A percentile compares a stretch with the other conserved stretches of the same genome.
Conservation (phyloP, 2,797 vertebrate genomes). For the Microctenopoma steveboyesi region DNA sequence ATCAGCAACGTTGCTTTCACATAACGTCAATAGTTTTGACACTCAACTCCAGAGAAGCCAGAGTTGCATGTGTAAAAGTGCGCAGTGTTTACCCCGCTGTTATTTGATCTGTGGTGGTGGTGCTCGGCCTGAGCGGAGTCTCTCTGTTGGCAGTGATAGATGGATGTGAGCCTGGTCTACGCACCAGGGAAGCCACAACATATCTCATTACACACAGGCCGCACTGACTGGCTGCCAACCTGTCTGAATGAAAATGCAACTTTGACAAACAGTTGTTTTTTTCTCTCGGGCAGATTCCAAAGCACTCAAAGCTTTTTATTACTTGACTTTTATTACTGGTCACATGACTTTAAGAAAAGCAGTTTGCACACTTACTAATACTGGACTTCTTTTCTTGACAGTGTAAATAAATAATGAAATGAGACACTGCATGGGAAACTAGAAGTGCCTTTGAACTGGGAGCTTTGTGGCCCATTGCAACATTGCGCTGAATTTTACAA, state of each 20-base stretch:
- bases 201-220: constrained; percentile 73
- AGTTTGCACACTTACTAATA: neutral
- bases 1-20: constrained; percentile 24
- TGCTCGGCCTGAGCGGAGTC: constrained; percentile 17
- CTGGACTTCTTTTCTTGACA: neutral
- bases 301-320: constrained; percentile 61
- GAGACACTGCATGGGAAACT: neutral
- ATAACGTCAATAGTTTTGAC: constrained; percentile 31
- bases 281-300: constrained; percentile 46
- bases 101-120: constrained; percentile 44
- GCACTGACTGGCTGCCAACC: constrained; percentile 70
- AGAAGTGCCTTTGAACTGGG: neutral
- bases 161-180: constrained; percentile 46
- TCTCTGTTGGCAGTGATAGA: constrained; percentile 40
- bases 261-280: constrained; percentile 54
- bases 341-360: constrained; percentile 20
- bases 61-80: constrained; percentile 2
- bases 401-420: neutral
- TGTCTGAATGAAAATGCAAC: constrained; percentile 68
- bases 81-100: constrained; percentile 40
- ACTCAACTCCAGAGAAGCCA: constrained; percentile 16
- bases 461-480: neutral
- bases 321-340: constrained; percentile 69
- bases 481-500: constrained; percentile 4
- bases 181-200: constrained; percentile 66